These are phyloP conservation scores for Hirtodrosophila cameraria DNA, from an alignment of 2,888 invertebrate genomes.

Conservation along the genomic window DNA sequence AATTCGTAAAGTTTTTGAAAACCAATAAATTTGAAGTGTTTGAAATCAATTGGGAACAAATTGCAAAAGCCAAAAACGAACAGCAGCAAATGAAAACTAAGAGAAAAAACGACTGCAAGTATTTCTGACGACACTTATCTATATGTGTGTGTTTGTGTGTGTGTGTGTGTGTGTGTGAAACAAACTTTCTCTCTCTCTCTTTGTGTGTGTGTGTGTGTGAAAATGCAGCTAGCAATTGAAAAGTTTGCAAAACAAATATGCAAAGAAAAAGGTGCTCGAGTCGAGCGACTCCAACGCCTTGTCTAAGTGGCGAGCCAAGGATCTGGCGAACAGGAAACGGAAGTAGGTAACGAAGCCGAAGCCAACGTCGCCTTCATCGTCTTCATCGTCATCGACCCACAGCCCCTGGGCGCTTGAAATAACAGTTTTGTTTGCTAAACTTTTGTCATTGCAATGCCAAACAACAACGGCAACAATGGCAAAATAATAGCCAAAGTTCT, in stretches of 20 bases:
- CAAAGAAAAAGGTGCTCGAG: conserved; percentile 74
- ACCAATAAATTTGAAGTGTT: conserved; percentile 77
- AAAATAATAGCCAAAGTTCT: conserved; percentile 54
- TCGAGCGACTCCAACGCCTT: conserved; percentile 49
- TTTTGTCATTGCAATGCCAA: conserved; percentile 66
- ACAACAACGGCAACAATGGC: conserved; percentile 53
- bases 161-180: conserved; percentile 32
- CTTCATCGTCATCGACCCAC: conserved; percentile 41
- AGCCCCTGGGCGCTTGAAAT: conserved; percentile 36
- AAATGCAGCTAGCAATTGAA: conserved; percentile 66
- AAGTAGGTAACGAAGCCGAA: conserved; percentile 33
- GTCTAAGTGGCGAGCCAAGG: conserved; percentile 38
- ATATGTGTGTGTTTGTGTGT: conserved; percentile 26
- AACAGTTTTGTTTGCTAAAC: conserved; percentile 69
- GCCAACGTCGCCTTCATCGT: conserved; percentile 4
- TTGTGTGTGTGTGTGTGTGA: conserved; percentile 48
- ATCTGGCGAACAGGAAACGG: conserved; percentile 17
- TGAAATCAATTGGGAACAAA: conserved; percentile 76
- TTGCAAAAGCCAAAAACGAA: conserved; percentile 66
- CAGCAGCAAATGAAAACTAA: conserved; percentile 34
- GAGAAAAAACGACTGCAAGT: conserved; percentile 22
- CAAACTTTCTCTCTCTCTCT: conserved; percentile 23
- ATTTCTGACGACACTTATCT: conserved; percentile 35
- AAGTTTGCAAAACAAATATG: conserved; percentile 75
- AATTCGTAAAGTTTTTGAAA: conserved; percentile 73